These are phyloP conservation scores for Enteromius afrohamiltoni DNA, from an alignment of 2,797 vertebrate species.

Conservation along the genomic window DNA sequence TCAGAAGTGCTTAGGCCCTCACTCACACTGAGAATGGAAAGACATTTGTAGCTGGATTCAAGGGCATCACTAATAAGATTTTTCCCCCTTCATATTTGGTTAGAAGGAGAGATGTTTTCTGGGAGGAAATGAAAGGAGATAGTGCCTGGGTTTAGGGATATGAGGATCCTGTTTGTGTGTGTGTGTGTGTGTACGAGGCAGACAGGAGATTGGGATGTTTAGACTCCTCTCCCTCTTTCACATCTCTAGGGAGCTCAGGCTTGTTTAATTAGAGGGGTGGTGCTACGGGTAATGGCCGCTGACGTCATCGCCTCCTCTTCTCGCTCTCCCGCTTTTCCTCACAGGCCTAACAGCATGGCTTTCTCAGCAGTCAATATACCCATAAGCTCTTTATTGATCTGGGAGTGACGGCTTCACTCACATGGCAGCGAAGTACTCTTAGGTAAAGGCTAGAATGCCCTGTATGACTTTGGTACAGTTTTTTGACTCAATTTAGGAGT, in stretches of 20 bases:
- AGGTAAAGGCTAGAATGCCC: slow-evolving; percentile 15
- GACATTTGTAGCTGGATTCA: slow-evolving; percentile 54
- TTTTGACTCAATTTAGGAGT: neutral
- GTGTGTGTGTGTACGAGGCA: slow-evolving; percentile 28
- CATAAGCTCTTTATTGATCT: slow-evolving; percentile 59
- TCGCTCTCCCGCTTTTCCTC: slow-evolving; percentile 11
- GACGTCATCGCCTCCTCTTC: slow-evolving; percentile 46
- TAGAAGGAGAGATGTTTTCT: slow-evolving; percentile 50
- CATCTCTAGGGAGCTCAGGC: slow-evolving; percentile 56
- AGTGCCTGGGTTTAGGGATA: slow-evolving; percentile 54
- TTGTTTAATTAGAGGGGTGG: slow-evolving; percentile 61
- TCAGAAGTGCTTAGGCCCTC: slow-evolving; percentile 36
- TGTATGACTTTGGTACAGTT: neutral
- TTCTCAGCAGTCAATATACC: slow-evolving; percentile 44
- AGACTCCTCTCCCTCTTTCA: slow-evolving; percentile 55
- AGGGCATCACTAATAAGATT: slow-evolving; percentile 60
- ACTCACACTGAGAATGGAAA: slow-evolving; percentile 38
- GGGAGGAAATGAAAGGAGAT: slow-evolving; percentile 56
- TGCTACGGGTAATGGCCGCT: slow-evolving; percentile 51
- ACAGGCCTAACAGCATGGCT: slow-evolving; percentile 29
- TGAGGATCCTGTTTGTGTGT: slow-evolving; percentile 40
- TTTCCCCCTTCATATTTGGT: slow-evolving; percentile 26
- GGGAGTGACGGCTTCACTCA: slow-evolving; percentile 37
- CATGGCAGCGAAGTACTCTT: slow-evolving; percentile 32
- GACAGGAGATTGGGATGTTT: slow-evolving; percentile 61